Base-by-base conservation (phyloP, 2,888 invertebrate species). In the Habrosyne pyritoides region DNA sequence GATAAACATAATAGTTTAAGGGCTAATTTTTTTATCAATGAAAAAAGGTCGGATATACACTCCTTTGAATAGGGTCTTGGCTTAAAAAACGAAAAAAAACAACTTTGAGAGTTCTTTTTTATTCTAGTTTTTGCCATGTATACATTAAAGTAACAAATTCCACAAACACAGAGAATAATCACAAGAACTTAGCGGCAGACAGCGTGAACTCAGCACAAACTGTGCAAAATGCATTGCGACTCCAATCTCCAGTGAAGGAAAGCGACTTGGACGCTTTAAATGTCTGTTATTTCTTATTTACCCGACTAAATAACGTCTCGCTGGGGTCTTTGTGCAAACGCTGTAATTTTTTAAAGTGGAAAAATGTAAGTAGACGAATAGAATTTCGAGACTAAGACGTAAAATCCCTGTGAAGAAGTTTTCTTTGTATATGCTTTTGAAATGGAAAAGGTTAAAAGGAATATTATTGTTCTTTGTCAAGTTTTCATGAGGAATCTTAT, bases 231-330 rank as follows among this genome's bases (percentile, higher is more conserved):
- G 53, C 52, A 28, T 21, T 24, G 50, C 59, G 53, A 52, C 56
- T 61, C 53, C 63, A 66, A 67, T 64, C 57, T 61, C 53, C 52
- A 52, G 42, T 36, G 36, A 53, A 55, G 56, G 55, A 59, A 55
- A 56, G 49, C 53, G 52, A 55, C 60, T 60, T 54, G 61, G 50
- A 63, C 57, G 60, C 61, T 67, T 67, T 60, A 60, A 59, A 65
- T 48, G 62, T 62, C 51, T 66, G 64, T 66, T 67, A 69, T 75
- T 71, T 67, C 63, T 70, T 70, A 65, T 73, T 70, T 69, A 66
- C 63, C 66, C 59, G 58, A 59, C 64, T 64, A 71, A 64, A 67
- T 61, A 69, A 66, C 60, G 54, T 64, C 57, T 47, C 48, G 47
- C 30, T 56, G n/a, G 55, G 22, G 57, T 53, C 55, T 69, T 66